phyloP scores from a whole-genome alignment of 2,797 vertebrate genomes.

The Enteromius thamalakanensis region DNA sequence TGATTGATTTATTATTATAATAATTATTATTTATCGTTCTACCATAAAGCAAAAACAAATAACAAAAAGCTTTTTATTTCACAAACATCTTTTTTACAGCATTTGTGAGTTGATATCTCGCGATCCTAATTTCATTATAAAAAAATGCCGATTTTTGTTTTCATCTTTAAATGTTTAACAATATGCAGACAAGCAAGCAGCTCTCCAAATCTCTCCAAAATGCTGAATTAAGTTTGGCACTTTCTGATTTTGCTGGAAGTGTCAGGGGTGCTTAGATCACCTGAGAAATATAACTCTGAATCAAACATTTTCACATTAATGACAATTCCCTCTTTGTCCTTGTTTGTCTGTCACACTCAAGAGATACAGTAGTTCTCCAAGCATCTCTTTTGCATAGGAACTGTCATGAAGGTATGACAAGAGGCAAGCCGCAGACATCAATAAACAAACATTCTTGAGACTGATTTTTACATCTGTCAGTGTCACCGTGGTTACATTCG shows the following conservation, averaged over 20 bases:
- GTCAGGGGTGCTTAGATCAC: constrained; percentile 30
- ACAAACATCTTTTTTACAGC: background rate
- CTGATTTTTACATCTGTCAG: constrained; percentile 51
- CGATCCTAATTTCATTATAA: background rate
- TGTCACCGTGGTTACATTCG: constrained; percentile 42
- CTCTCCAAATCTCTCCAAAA: background rate
- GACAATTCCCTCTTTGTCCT: constrained; percentile 36
- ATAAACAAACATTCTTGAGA: constrained; percentile 53
- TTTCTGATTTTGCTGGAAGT: constrained; percentile 12
- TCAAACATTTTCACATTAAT: constrained; percentile 44
- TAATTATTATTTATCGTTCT: background rate
- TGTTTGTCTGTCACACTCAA: constrained; percentile 31
- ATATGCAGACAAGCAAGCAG: background rate
- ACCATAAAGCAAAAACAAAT: background rate
- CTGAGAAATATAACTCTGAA: constrained; percentile 11
- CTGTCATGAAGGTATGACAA: constrained; percentile 38
- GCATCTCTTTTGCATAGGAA: constrained; percentile 36
- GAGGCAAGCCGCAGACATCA: constrained; percentile 34
- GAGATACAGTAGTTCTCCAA: constrained; percentile 44
- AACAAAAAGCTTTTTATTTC: background rate
- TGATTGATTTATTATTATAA: background rate
- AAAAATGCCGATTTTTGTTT: background rate
- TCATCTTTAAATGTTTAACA: background rate
- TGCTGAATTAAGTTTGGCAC: background rate
- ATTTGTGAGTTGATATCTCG: background rate